These are phyloP conservation scores for Cacoxenus indagator DNA, from an alignment of 2,888 invertebrate genomes.

Conservation along the genomic window DNA sequence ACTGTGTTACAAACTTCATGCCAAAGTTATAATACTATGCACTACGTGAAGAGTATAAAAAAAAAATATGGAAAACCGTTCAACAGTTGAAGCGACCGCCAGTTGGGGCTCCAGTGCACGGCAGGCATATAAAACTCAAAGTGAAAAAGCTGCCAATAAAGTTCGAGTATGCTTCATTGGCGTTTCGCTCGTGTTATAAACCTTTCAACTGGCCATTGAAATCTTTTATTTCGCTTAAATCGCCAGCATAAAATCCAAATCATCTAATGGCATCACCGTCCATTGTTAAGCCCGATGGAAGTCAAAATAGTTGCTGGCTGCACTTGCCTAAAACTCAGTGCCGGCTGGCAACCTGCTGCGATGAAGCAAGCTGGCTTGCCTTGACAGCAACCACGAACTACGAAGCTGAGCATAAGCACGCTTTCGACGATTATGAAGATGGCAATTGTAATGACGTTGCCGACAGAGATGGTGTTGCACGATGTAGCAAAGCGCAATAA, in stretches of 20 bases:
- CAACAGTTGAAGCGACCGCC: slow-evolving; percentile 6
- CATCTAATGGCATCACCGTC: slow-evolving; percentile 15
- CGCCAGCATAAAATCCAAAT: background rate
- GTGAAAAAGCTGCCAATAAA: slow-evolving; percentile 60
- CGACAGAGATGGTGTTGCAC: too few species aligned
- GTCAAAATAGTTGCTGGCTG: slow-evolving; percentile 7
- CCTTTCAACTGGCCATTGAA: slow-evolving; percentile 54
- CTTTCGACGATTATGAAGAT: background rate
- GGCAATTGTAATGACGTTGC: background rate
- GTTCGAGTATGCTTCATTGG: slow-evolving; percentile 40
- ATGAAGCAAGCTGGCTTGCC: slow-evolving; percentile 1
- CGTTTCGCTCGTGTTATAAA: slow-evolving; percentile 57
- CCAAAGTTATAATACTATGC: too few species aligned
- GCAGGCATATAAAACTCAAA: slow-evolving; percentile 16
- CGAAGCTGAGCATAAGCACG: slow-evolving; percentile 18
- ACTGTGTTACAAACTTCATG: too few species aligned
- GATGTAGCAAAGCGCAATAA: too few species aligned
- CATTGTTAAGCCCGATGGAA: slow-evolving; percentile 21
- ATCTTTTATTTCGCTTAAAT: slow-evolving; percentile 10
- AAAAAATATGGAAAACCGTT: too few species aligned
- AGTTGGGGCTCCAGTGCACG: slow-evolving; percentile 26
- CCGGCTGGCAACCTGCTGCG: slow-evolving; percentile 35
- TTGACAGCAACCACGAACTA: slow-evolving; percentile 30
- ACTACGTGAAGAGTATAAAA: too few species aligned
- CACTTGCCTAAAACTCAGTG: background rate